Base-by-base conservation (phyloP, 2,113 vertebrate species). In the Morone chrysops region DNA sequence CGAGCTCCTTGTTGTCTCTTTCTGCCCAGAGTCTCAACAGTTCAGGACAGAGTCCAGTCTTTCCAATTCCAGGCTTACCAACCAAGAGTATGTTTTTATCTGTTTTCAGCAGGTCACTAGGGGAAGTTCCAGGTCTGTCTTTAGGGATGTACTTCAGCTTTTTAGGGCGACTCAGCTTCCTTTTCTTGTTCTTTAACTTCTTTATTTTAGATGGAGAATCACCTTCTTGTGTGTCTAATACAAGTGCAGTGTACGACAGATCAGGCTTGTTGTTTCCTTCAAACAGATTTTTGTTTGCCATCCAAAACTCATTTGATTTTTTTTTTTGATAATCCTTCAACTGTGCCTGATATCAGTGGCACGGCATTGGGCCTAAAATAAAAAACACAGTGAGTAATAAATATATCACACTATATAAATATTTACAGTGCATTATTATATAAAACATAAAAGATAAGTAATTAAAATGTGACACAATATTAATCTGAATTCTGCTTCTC, bases 1-100 rank as follows among this genome's bases (percentile, higher is more conserved):
- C 72, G 0, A 83, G 67, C 38, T 70, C 50, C 5, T 7, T 0
- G 14, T 14, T 9, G 16, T 86, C 63, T 73, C 50, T 61, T 74
- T 70, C 57, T 61, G 72, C 25, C 87, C 80, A 89, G 22, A 80
- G 71, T 67, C 40, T 86, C 69, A 83, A 16, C 13, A 89, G 70
- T 67, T 89, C 77, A 54, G 18, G 47, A 57, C 20, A 5, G 8
- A 86, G 63, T 0, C 70, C 73, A 1, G 87, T 78, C 69, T 89
- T 89, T 83, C 83, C 87, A 62, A 71, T 81, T 10, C 87, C 87
- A 81, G 87, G 77, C 13, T 89, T 75, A 31, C 87, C 87, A 40
- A 86, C 73, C 38, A 86, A 8, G 2, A 86, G 51, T 4, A 83
- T 63, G 84, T 62, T 17, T 66, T 57, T 5, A 45, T 40, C 3